Conservation (phyloP, 2,113 vertebrate species). For the Aptenodytes forsteri region DNA sequence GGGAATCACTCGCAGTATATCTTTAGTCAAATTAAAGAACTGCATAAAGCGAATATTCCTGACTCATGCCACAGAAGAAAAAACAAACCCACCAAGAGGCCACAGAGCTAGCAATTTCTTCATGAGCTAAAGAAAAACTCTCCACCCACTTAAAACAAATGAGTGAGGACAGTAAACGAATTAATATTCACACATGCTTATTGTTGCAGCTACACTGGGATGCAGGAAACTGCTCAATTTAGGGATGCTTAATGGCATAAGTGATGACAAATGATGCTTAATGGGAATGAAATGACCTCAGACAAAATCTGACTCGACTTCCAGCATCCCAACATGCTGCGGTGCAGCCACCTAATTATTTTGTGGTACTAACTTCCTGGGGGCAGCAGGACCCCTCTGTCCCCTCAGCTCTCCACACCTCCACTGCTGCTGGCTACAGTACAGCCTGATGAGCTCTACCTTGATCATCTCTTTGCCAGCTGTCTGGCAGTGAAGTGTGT, state of each 20-base stretch:
- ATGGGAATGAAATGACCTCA: neutral
- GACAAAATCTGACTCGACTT: neutral
- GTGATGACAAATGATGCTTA: neutral
- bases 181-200: neutral
- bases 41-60: slow-evolving; percentile 38
- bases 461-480: neutral
- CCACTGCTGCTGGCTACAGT: neutral
- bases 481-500: neutral
- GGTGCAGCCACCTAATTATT: neutral
- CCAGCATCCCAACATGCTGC: rapidly evolving
- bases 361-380: neutral
- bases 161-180: neutral
- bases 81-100: neutral
- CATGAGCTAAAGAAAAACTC: neutral
- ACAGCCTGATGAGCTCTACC: neutral
- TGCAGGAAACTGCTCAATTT: neutral
- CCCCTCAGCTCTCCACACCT: neutral
- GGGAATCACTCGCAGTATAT: slow-evolving; percentile 5
- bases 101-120: neutral
- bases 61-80: neutral
- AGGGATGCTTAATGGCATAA: neutral
- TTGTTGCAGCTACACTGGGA: neutral
- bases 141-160: neutral
- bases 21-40: slow-evolving; percentile 48
- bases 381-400: neutral